Evolutionary conservation across 2,797 vertebrate species (phyloP), one percentile per base, ranked within the genome.

Genomic region (Lacerta bilineata): DNA sequence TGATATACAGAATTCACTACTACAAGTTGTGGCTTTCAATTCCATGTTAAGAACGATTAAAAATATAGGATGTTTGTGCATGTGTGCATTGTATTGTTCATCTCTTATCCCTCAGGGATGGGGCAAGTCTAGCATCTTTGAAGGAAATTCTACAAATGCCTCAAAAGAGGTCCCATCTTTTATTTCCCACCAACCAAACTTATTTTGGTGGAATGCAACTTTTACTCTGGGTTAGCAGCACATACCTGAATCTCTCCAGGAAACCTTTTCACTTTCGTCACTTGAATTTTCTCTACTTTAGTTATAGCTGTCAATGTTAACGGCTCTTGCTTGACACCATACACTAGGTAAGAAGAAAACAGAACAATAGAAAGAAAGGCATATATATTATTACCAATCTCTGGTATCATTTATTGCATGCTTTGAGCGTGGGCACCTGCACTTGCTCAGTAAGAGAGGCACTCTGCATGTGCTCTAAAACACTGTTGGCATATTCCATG

Each of bases 251-350:
- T 92, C 13, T 97, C 96, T 82, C 97, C 94, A 71, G 95, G 93
- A 66, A 95, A 92, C 72, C 27, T 95, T 33, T 95, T 90, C 89
- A 94, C 96, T 46, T 97, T 97, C 9, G 91, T 93, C n/a, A 89
- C 95, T 5, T 89, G 94, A 29, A 88, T 79, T 91, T 97, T 97
- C 3, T 94, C 93, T 20, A 91, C 90, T 88, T 98, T 97, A 9
- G 96, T 94, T 84, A 97, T 94, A 3, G 97, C 94, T 5, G 98
- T 98, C 96, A 98, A 96, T 81, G 96, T 97, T 93, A 97, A 96
- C 83, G 96, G 93, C 29, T 97, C 97, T 59, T 95, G 92, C 89
- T 96, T 98, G 92, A 97, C 95, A 46, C 97, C 94, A 36, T 98
- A 99, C 66, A 97, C 98, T 99, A 91, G 80, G 91, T 91, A 90